Percentiles rank a stretch among this genome's conserved stretches.
Evolutionary conservation across 1,140 invertebrate species (phyloP).

Genomic region (Drosophila nigromelanica): DNA sequence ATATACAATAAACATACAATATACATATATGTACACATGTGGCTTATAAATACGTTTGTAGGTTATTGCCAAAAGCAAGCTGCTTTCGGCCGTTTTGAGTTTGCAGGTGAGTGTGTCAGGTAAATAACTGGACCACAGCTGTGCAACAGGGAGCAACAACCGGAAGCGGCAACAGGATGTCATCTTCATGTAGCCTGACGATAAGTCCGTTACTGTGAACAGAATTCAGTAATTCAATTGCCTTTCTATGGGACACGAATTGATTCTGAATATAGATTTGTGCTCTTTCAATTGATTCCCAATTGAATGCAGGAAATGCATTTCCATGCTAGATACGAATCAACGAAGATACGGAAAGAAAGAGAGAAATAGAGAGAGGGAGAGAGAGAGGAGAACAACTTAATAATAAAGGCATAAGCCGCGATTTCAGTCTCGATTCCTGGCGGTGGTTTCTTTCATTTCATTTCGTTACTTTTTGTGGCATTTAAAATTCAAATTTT

Average conservation of each 20-base stretch:
- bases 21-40: neutral
- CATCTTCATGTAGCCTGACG: slow-evolving; percentile 47
- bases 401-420: slow-evolving; percentile 16
- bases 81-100: no score
- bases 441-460: slow-evolving; percentile 5
- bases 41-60: neutral
- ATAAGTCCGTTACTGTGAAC: slow-evolving; percentile 48
- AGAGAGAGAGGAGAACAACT: neutral
- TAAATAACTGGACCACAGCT: slow-evolving; percentile 58
- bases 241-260: slow-evolving; percentile 73
- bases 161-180: slow-evolving; percentile 71
- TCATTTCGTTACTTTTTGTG: slow-evolving; percentile 20
- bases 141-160: slow-evolving; percentile 40
- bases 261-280: slow-evolving; percentile 58
- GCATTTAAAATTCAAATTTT: slow-evolving; percentile 75
- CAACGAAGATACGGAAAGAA: slow-evolving; percentile 3
- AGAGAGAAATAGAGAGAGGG: no score
- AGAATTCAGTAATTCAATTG: slow-evolving; percentile 68
- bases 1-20: no score
- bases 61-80: no score
- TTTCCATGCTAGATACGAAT: slow-evolving; percentile 53
- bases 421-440: slow-evolving; percentile 24
- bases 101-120: slow-evolving; percentile 6
- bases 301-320: slow-evolving; percentile 54
- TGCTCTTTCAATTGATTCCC: neutral